phyloP scores from a whole-genome alignment of 2,797 vertebrate species.

The Gorsachius magnificus region DNA sequence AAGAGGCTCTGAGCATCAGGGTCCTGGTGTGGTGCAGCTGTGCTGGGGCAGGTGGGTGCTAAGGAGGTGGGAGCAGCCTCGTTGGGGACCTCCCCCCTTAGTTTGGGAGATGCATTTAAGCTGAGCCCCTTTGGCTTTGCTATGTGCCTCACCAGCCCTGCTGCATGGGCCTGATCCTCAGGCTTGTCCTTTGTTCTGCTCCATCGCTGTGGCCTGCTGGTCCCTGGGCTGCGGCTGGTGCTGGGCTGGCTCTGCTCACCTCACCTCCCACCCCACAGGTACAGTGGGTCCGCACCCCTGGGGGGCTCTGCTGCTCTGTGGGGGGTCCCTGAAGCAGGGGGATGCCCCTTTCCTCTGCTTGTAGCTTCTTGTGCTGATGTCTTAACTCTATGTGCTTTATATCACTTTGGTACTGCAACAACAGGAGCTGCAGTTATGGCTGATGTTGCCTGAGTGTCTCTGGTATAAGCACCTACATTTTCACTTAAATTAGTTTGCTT shows the following conservation, averaged over 20 bases:
- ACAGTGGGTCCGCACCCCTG: accelerated
- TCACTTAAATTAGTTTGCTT: not conserved
- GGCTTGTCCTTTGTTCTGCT: not conserved
- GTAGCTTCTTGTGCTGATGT: not conserved
- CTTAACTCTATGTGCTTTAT: not conserved
- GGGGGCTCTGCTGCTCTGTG: not conserved
- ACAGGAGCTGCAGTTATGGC: not conserved
- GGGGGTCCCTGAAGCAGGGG: not conserved
- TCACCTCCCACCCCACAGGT: accelerated
- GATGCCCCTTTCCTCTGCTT: not conserved
- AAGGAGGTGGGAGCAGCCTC: not conserved
- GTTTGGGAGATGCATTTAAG: not conserved
- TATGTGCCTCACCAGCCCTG: accelerated
- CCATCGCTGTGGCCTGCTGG: not conserved
- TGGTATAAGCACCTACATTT: not conserved
- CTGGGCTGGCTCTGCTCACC: not conserved
- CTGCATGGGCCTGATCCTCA: not conserved
- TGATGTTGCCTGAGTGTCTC: not conserved
- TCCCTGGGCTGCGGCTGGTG: not conserved
- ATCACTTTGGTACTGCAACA: not conserved
- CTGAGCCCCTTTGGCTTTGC: not conserved
- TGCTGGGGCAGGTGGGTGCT: not conserved
- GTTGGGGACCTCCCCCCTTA: accelerated
- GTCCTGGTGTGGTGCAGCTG: not conserved
- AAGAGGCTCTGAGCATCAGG: not conserved